phyloP scores from a whole-genome alignment of 2,113 vertebrate genomes.

The Otocyon megalotis region DNA sequence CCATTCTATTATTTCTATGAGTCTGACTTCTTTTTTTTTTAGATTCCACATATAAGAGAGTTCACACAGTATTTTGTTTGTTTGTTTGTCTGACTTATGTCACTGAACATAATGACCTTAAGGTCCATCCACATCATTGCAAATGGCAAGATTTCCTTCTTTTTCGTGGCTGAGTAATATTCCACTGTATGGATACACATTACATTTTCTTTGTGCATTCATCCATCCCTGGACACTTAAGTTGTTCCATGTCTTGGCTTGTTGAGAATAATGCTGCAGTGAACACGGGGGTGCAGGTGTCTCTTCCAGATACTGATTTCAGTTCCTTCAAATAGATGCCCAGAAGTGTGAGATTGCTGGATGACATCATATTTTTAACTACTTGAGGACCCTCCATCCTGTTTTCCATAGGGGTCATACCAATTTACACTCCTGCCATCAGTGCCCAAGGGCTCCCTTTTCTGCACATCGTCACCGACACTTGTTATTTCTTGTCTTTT shows the following conservation, averaged over 20 bases:
- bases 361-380: rapidly evolving
- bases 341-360: background rate
- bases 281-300: rapidly evolving
- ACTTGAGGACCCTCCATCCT: rapidly evolving
- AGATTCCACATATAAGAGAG: background rate
- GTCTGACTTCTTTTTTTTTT: no score
- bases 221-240: rapidly evolving
- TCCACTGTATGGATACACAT: rapidly evolving
- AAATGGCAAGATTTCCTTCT: no score
- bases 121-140: rapidly evolving
- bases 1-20: background rate
- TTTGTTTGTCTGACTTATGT: rapidly evolving
- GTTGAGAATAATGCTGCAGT: rapidly evolving
- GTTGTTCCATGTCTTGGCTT: no score
- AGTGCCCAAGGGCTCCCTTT: rapidly evolving
- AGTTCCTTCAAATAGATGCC: background rate
- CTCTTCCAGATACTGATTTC: background rate
- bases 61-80: rapidly evolving
- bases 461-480: rapidly evolving
- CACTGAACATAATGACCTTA: background rate
- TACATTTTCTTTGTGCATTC: rapidly evolving
- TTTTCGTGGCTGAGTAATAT: rapidly evolving
- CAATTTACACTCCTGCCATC: rapidly evolving
- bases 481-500: rapidly evolving
- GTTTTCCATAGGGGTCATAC: background rate